phyloP scores from a whole-genome alignment of 2,888 invertebrate species.

The Philereme vetulata region DNA sequence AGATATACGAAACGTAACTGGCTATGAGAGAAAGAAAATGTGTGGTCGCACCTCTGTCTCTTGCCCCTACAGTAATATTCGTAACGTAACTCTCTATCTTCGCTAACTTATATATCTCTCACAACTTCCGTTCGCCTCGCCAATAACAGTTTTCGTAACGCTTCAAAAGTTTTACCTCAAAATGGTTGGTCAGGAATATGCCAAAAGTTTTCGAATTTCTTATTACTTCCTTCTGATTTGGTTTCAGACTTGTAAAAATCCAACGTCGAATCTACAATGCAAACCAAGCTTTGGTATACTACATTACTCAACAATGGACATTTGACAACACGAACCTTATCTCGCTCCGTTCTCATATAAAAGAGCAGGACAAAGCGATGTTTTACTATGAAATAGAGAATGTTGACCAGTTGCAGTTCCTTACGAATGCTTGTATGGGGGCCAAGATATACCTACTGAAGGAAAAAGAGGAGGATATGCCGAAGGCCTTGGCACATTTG shows the following conservation, averaged over 20 bases:
- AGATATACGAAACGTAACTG: too few relatives aligned
- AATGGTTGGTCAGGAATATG: too few relatives aligned
- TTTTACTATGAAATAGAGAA: constrained; percentile 86
- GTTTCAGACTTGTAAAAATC: constrained; percentile 88
- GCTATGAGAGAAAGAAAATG: too few relatives aligned
- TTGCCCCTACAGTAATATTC: too few relatives aligned
- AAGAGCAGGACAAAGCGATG: constrained; percentile 72
- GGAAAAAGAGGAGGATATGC: constrained; percentile 84
- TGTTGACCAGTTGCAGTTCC: constrained; percentile 80
- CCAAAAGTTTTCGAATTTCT: too few relatives aligned
- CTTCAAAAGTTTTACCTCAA: too few relatives aligned
- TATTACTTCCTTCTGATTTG: background rate
- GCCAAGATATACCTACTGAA: constrained; percentile 87
- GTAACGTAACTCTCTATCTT: too few relatives aligned
- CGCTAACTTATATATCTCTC: too few relatives aligned
- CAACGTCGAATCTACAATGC: constrained; percentile 92
- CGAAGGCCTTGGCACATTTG: constrained; percentile 77
- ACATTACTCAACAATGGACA: constrained; percentile 90
- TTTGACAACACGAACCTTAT: constrained; percentile 87
- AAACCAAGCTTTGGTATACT: constrained; percentile 88
- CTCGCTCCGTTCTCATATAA: constrained; percentile 75
- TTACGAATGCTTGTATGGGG: constrained; percentile 82
- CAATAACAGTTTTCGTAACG: too few relatives aligned
- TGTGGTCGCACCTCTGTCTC: too few relatives aligned
- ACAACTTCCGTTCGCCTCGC: too few relatives aligned